phyloP scores from a whole-genome alignment of 2,888 invertebrate genomes.

The Leptopterna dolabrata region DNA sequence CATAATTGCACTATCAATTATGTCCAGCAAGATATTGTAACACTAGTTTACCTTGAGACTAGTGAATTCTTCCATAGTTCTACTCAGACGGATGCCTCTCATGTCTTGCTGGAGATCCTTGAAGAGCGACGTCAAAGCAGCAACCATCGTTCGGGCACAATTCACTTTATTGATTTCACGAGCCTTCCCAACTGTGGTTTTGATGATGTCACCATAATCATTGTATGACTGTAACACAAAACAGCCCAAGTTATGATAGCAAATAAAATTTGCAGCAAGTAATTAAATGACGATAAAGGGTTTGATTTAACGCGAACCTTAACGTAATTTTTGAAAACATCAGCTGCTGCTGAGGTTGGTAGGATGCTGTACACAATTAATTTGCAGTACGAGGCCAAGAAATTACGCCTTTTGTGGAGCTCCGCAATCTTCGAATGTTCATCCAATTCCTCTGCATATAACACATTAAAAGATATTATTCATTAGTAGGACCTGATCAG shows the following conservation, averaged over 20 bases:
- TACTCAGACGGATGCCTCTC: constrained; percentile 69
- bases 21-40: too few relatives aligned
- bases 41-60: constrained; percentile 79
- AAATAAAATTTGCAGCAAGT: constrained; percentile 42
- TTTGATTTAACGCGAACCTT: constrained; percentile 72
- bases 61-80: constrained; percentile 84
- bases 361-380: constrained; percentile 97
- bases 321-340: constrained; percentile 97
- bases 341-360: constrained; percentile 90
- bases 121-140: constrained; percentile 91
- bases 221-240: constrained; percentile 82
- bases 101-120: constrained; percentile 74
- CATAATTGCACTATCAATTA: too few relatives aligned
- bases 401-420: constrained; percentile 94
- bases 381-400: constrained; percentile 97
- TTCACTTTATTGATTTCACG: constrained; percentile 97
- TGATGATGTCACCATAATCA: constrained; percentile 98
- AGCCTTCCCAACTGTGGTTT: constrained; percentile 95
- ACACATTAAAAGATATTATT: background rate
- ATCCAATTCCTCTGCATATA: constrained; percentile 82
- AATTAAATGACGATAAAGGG: constrained; percentile 19
- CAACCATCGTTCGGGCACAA: constrained; percentile 93
- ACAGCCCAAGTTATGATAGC: constrained; percentile 52
- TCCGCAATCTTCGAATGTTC: constrained; percentile 96
- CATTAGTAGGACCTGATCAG: too few relatives aligned